A percentile compares a stretch with the other conserved stretches of the same genome.
phyloP scores from a whole-genome alignment of 2,113 vertebrate species.

The Numenius arquata region DNA sequence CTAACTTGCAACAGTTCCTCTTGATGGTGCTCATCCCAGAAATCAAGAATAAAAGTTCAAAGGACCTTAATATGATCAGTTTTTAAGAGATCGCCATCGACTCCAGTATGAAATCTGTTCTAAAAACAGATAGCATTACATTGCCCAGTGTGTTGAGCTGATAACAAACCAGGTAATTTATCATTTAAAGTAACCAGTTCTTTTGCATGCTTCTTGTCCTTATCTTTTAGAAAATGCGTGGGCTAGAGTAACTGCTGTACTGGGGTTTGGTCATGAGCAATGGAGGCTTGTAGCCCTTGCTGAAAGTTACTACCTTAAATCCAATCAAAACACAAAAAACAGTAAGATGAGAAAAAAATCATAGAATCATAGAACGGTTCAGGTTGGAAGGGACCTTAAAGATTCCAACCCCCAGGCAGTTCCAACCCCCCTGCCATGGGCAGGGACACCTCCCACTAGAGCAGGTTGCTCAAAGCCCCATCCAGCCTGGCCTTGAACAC shows the following conservation, averaged over 20 bases:
- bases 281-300: neutral
- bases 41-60: neutral
- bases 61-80: neutral
- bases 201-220: neutral
- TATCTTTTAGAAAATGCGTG: neutral
- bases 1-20: neutral
- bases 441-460: too few relatives aligned
- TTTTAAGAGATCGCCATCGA: neutral
- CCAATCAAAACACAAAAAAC: neutral
- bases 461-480: too few relatives aligned
- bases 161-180: conserved; percentile 6
- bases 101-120: neutral
- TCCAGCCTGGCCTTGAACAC: too few relatives aligned
- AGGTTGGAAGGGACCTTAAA: too few relatives aligned
- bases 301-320: neutral
- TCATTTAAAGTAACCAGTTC: neutral
- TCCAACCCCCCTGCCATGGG: too few relatives aligned
- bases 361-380: too few relatives aligned
- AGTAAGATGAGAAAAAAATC: neutral
- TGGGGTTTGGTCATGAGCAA: neutral
- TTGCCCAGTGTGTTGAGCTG: neutral
- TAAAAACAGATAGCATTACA: neutral
- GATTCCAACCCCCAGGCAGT: too few relatives aligned
- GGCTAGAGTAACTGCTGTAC: neutral
- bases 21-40: neutral